Conservation (phyloP, 2,888 invertebrate genomes). For the Cinara cedri region DNA sequence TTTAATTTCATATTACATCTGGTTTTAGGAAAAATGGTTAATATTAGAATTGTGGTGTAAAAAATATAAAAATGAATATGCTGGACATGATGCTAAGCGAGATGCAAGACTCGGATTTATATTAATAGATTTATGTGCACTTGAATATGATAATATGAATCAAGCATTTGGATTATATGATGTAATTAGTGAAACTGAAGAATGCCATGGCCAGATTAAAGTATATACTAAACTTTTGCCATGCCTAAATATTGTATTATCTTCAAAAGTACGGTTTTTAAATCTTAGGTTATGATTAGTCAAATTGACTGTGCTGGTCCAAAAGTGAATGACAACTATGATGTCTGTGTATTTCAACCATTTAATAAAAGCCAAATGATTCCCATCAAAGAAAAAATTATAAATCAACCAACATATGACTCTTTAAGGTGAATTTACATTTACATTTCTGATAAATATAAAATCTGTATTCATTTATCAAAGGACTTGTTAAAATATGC, state of each 20-base stretch:
- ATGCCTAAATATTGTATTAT: background rate
- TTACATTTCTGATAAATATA: too few relatives aligned
- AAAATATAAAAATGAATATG: constrained; percentile 44
- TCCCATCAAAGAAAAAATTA: background rate
- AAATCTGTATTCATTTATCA: too few relatives aligned
- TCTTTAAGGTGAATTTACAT: constrained; percentile 2
- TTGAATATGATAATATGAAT: background rate
- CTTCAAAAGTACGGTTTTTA: background rate
- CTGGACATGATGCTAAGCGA: constrained; percentile 36
- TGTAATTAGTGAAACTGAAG: constrained; percentile 49
- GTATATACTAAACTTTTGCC: constrained; percentile 1
- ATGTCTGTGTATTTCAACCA: background rate
- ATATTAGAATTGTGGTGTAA: constrained; percentile 48
- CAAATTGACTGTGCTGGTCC: background rate
- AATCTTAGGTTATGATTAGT: constrained; percentile 9
- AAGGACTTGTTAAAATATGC: too few relatives aligned
- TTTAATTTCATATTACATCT: background rate
- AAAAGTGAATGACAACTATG: background rate
- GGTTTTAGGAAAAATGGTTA: constrained; percentile 35
- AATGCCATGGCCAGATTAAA: constrained; percentile 38
- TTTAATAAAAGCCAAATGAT: background rate
- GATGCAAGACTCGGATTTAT: constrained; percentile 38
- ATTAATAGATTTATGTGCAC: constrained; percentile 11
- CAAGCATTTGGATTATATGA: constrained; percentile 17
- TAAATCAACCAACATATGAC: background rate